Evolutionary conservation across 2,797 vertebrate genomes (phyloP), one percentile per base, ranked within the genome.

Genomic region (Enoplosus armatus): DNA sequence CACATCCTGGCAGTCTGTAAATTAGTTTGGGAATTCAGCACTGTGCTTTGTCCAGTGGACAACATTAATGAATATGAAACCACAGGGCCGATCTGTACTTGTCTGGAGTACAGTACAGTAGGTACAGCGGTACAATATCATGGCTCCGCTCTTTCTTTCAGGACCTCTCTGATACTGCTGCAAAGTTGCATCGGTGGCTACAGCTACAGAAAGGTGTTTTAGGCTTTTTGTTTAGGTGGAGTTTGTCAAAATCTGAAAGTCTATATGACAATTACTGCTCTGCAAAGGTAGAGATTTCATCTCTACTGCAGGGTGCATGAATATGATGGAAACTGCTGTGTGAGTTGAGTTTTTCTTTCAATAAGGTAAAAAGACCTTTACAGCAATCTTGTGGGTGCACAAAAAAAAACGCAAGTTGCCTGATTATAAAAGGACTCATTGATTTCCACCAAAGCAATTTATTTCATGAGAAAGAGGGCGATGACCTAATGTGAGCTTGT

Each of bases 31-130:
- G 60, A 80, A 72, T 72, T 75, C 62, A 86, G 60, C 48, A 15
- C 37, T 68, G 66, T 54, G 72, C 78, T 68, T 75, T 84, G 75
- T 85, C 72, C 74, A 69, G 60, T 72, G 72, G 78, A 89, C 74
- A 77, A 31, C 22, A 22, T 66, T 80, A 80, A 90, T 87, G 77
- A 86, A 82, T 78, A 83, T 79, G 51, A 87, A 86, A 88, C 83
- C 84, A 84, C 69, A 69, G 75, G 82, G 87, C 65, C 5, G 24
- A 65, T 65, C 72, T 85, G 80, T 77, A 82, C 79, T 90, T 80
- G 72, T 85, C 80, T 51, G 18, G 45, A 65, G 62, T 70, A 77
- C 83, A 77, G 59, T 63, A 55, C 56, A 86, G 85, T 81, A 63
- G 47, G 65, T 80, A 71, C 58, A 61, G 72, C 64, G 71, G 68